These are phyloP conservation scores for Selene dorsalis DNA, from an alignment of 2,797 vertebrate species.

Conservation along the genomic window DNA sequence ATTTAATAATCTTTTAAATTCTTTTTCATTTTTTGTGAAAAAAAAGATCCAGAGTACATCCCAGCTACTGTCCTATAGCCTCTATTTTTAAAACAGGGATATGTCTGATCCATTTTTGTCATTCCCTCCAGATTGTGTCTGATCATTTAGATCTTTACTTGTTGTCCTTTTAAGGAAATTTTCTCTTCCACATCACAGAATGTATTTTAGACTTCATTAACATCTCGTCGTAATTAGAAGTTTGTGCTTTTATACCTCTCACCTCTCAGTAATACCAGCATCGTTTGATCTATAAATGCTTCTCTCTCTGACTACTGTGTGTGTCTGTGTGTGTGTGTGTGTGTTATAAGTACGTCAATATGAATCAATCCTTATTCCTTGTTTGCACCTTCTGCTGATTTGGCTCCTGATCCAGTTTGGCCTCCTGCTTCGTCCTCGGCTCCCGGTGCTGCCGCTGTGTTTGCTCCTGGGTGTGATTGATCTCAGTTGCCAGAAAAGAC, in stretches of 20 bases:
- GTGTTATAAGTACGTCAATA: slow-evolving; percentile 7
- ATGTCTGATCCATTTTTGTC: not conserved
- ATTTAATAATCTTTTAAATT: too few relatives aligned
- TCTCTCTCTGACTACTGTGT: not conserved
- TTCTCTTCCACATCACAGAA: not conserved
- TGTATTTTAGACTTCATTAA: not conserved
- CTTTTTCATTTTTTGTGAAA: too few relatives aligned
- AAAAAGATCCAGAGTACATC: not conserved
- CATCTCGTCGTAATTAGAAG: not conserved
- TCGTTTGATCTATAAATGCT: not conserved
- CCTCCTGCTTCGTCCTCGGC: slow-evolving; percentile 53
- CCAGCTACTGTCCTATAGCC: too few relatives aligned
- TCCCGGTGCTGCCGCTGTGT: slow-evolving; percentile 56
- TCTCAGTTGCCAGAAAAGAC: slow-evolving; percentile 59
- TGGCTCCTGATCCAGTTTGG: slow-evolving; percentile 56
- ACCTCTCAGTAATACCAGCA: not conserved
- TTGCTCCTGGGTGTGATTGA: slow-evolving; percentile 58
- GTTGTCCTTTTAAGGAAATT: not conserved
- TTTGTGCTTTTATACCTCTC: not conserved
- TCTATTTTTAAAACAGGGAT: not conserved
- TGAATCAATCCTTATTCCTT: slow-evolving; percentile 28
- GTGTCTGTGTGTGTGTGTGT: not conserved
- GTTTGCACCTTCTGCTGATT: slow-evolving; percentile 40
- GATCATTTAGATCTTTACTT: not conserved
- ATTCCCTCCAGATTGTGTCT: not conserved